Conservation (phyloP, 2,797 vertebrate genomes). For the Eutrigla gurnardus region DNA sequence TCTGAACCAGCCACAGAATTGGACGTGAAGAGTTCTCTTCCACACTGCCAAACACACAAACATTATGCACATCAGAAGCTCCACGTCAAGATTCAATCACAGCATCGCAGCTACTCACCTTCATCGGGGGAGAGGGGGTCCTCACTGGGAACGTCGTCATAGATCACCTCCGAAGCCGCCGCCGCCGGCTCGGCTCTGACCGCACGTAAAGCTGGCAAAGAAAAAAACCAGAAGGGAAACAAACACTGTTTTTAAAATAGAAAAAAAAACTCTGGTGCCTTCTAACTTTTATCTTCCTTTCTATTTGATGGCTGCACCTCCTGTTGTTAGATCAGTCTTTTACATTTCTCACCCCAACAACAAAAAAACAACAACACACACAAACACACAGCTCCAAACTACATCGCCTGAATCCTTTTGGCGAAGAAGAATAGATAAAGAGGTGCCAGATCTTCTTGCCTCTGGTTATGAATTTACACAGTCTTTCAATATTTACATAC, state of each 20-base stretch:
- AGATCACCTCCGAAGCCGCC: constrained; percentile 88
- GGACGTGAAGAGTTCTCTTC: too few species aligned
- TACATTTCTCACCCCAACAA: constrained; percentile 3
- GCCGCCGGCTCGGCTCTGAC: constrained; percentile 39
- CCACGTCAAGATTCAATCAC: neutral
- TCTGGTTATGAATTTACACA: constrained; percentile 27
- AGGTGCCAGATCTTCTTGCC: constrained; percentile 27
- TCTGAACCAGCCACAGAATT: too few species aligned
- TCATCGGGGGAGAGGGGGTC: constrained; percentile 74
- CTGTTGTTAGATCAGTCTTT: constrained; percentile 43
- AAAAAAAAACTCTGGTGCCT: constrained; percentile 25
- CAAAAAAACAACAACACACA: constrained; percentile 10
- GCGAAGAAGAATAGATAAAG: constrained; percentile 38
- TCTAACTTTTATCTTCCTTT: constrained; percentile 19
- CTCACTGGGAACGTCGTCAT: constrained; percentile 93
- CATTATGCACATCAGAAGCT: constrained; percentile 17
- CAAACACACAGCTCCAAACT: constrained; percentile 14
- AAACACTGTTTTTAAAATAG: constrained; percentile 1
- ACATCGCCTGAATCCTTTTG: constrained; percentile 23
- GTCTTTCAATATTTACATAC: constrained; percentile 52
- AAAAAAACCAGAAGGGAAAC: constrained; percentile 25
- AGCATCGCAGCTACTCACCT: constrained; percentile 64
- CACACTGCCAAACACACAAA: constrained; percentile 26
- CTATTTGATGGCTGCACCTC: constrained; percentile 37
- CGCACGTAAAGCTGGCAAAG: constrained; percentile 26